phyloP scores from a whole-genome alignment of 1,140 invertebrate genomes.

The Polypedilum pembai region DNA sequence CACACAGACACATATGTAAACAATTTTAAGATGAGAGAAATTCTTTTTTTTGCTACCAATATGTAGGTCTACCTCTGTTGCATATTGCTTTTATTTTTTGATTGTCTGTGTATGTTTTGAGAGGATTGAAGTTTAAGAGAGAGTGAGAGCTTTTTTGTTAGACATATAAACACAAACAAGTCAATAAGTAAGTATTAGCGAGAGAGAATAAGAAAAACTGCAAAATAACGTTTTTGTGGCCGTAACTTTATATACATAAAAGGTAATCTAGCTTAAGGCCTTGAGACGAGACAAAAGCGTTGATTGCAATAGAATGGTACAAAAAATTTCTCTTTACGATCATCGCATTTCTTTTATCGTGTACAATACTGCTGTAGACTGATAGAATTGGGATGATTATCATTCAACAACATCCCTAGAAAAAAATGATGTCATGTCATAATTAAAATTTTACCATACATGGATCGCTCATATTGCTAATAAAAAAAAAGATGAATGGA shows the following conservation, averaged over 20 bases:
- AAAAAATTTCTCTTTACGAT: background rate
- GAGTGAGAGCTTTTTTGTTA: background rate
- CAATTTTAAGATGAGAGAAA: background rate
- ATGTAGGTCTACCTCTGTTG: too few relatives aligned
- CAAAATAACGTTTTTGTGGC: slow-evolving; percentile 5
- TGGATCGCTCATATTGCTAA: background rate
- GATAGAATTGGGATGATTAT: slow-evolving; percentile 9
- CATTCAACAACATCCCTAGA: background rate
- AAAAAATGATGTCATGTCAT: background rate
- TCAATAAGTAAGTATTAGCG: background rate
- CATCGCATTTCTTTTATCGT: background rate
- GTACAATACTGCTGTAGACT: background rate
- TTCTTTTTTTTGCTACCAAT: background rate
- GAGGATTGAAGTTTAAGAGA: background rate
- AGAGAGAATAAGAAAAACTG: slow-evolving; percentile 16
- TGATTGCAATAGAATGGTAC: slow-evolving; percentile 11
- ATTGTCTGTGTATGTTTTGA: too few relatives aligned
- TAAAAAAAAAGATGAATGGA: background rate
- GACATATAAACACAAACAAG: background rate
- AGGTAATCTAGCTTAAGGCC: slow-evolving; percentile 5
- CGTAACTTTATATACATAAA: background rate
- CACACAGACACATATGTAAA: background rate
- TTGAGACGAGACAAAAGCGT: background rate
- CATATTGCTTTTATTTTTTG: too few relatives aligned
- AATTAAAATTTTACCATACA: background rate